phyloP scores from a whole-genome alignment of 2,113 vertebrate species.

The Axis porcinus region DNA sequence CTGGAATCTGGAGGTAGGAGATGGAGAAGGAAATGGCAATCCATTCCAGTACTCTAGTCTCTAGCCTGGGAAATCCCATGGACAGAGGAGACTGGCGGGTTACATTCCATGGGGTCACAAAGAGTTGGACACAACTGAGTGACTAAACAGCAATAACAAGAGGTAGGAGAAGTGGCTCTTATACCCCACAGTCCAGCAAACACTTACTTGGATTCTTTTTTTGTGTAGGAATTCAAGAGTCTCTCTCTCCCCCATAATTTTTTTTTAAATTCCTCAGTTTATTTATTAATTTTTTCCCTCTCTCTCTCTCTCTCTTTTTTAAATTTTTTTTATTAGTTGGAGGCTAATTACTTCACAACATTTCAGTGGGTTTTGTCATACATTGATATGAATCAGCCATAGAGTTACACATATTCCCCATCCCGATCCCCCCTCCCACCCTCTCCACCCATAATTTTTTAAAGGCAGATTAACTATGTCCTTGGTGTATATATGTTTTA shows the following conservation, averaged over 20 bases:
- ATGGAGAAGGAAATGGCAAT: background rate
- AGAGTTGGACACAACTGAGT: background rate
- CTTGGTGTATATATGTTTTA: background rate
- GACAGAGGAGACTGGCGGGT: background rate
- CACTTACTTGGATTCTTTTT: conserved; percentile 2
- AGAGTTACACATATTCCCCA: too few relatives aligned
- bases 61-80: background rate
- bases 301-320: too few relatives aligned
- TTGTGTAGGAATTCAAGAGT: conserved; percentile 25
- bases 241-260: background rate
- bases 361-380: too few relatives aligned
- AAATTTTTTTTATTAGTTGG: too few relatives aligned
- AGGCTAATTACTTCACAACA: too few relatives aligned
- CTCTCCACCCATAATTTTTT: background rate
- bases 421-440: too few relatives aligned
- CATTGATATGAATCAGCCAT: too few relatives aligned
- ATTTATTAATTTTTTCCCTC: too few relatives aligned
- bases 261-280: background rate
- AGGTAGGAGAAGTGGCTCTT: conserved; percentile 42
- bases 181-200: background rate
- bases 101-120: background rate
- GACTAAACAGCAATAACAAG: background rate
- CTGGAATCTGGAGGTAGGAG: conserved; percentile 22
- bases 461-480: background rate
- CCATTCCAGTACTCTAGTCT: background rate